Percentiles rank a stretch among this genome's conserved stretches.
Conservation (phyloP, 2,888 invertebrate genomes). For the Seira sanloemensis region DNA sequence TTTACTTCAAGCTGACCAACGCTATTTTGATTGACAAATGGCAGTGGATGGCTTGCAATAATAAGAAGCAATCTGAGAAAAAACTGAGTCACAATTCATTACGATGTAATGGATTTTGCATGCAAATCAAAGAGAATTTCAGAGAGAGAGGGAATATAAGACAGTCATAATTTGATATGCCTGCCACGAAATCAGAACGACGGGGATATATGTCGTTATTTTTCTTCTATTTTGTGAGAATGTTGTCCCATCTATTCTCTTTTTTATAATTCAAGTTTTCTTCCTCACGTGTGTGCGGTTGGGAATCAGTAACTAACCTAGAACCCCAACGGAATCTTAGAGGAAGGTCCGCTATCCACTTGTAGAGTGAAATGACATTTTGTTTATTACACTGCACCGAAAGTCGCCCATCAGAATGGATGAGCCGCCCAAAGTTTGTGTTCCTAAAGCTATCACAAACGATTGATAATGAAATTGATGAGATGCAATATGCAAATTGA, state of each 20-base stretch:
- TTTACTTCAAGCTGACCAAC: neutral
- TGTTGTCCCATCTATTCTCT: constrained; percentile 15
- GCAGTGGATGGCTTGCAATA: constrained; percentile 21
- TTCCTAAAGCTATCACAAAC: no score
- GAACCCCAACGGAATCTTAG: constrained; percentile 31
- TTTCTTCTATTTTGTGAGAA: constrained; percentile 1
- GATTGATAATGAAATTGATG: neutral
- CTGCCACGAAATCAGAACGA: constrained; percentile 18
- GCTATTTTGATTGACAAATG: constrained; percentile 55
- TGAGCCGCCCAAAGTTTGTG: neutral
- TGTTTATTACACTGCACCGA: neutral
- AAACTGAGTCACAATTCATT: constrained; percentile 8
- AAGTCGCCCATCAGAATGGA: neutral
- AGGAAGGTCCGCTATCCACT: constrained; percentile 28
- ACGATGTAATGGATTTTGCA: constrained; percentile 21
- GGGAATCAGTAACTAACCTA: constrained; percentile 45
- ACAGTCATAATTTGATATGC: constrained; percentile 17
- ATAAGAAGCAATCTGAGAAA: constrained; percentile 24
- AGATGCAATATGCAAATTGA: constrained; percentile 53
- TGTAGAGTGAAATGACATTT: neutral
- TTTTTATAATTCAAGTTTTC: constrained; percentile 11
- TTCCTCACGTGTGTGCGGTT: neutral
- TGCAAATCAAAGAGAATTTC: constrained; percentile 28
- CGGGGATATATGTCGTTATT: neutral
- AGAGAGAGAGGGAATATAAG: constrained; percentile 5